Evolutionary conservation across 2,888 invertebrate genomes (phyloP), one percentile per base, ranked within the genome.

Genomic region (Limnephilus rhombicus): DNA sequence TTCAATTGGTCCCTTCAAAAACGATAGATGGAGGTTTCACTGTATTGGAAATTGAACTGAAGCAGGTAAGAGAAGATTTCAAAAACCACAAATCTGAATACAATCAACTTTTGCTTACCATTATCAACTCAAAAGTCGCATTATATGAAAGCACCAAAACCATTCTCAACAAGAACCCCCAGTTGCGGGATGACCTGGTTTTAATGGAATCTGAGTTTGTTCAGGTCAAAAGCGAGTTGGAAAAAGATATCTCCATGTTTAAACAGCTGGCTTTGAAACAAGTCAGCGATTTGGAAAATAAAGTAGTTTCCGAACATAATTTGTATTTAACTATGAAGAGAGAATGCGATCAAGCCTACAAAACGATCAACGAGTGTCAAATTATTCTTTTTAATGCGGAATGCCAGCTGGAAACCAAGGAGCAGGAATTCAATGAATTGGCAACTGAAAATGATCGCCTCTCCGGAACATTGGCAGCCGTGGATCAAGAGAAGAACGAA

Each of bases 401-500:
- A 91, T 82, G 83, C 34, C 93, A 93, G 53, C 31, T 93, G 45
- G 93, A 93, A 92, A 91, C 85, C 49, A 93, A 93, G 89, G 93
- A 93, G 34, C 93, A 93, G 85, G 93, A 93, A 88, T 31, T 93
- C 24, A 91, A 91, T 83, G 93, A 93, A 90, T 45, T 93, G 15
- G 91, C 90, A 15, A 92, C 93, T 5, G 92, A 93, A 90, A 93
- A 93, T 92, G 86, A 93, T 90, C 88, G 91, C 15, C 87, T 93
- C 18, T 34, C 92, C 12, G 93, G 93, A 92, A 94, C 94, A 49
- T 93, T 94, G 90, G 94, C 94, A 12, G 94, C 94, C 85, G 92
- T 94, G 11, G 94, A 94, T 37, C 94, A 94, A 87, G 94, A 94
- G 81, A 94, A 94, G 81, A 94, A 92, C 91, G 94, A 93, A 93